Percentiles rank a stretch among this genome's conserved stretches.
Conservation (phyloP, 1,140 invertebrate genomes). For the Dendrolimus punctatus region DNA sequence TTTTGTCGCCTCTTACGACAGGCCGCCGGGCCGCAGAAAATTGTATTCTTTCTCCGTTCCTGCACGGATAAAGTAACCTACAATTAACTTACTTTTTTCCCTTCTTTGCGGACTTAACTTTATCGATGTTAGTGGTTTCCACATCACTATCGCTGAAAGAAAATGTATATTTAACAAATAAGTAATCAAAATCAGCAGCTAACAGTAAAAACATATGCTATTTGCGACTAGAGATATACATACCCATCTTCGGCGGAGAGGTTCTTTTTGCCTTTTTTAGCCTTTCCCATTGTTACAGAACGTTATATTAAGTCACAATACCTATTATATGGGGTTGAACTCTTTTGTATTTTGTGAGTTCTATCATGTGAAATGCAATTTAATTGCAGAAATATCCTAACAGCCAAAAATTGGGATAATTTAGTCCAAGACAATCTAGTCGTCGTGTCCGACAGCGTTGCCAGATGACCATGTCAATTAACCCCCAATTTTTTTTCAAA, state of each 20-base stretch:
- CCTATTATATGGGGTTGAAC: slow-evolving; percentile 43
- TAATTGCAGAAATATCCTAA: slow-evolving; percentile 40
- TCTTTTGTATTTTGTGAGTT: slow-evolving; percentile 51
- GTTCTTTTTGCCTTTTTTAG: slow-evolving; percentile 79
- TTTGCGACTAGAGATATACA: slow-evolving; percentile 34
- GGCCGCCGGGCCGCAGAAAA: no score
- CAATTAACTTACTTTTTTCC: slow-evolving; percentile 55
- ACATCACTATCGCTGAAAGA: slow-evolving; percentile 72
- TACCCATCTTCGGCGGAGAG: slow-evolving; percentile 77
- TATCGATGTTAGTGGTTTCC: slow-evolving; percentile 65
- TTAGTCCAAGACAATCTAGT: slow-evolving; percentile 21
- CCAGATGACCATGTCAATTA: no score
- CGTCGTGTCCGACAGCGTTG: slow-evolving; percentile 43
- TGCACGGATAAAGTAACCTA: no score
- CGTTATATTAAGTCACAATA: slow-evolving; percentile 55
- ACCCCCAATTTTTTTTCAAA: slow-evolving; percentile 11
- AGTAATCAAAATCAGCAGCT: slow-evolving; percentile 10
- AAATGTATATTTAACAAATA: slow-evolving; percentile 21
- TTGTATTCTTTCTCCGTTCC: no score
- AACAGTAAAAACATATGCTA: slow-evolving; percentile 47
- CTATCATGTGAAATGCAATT: slow-evolving; percentile 69
- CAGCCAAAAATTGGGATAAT: slow-evolving; percentile 31
- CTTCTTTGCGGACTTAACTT: slow-evolving; percentile 63
- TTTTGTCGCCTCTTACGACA: no score
- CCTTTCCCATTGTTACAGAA: slow-evolving; percentile 75